phyloP scores from a whole-genome alignment of 2,888 invertebrate species.

The Phytoseiulus persimilis region DNA sequence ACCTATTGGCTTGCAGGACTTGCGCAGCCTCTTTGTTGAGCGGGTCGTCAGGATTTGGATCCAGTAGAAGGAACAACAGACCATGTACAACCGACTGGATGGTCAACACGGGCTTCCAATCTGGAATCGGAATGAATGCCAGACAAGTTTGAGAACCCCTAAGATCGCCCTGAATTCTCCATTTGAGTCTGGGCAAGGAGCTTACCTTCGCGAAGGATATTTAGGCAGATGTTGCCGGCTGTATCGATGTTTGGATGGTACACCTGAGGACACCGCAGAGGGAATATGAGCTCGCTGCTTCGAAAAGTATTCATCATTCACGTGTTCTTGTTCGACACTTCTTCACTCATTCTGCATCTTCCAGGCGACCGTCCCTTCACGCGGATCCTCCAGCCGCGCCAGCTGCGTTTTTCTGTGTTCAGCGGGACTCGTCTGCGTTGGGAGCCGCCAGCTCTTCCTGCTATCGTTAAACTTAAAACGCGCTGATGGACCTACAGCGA shows the following conservation, averaged over 20 bases:
- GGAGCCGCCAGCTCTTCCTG: no score
- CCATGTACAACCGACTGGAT: constrained; percentile 96
- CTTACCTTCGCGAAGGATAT: constrained; percentile 63
- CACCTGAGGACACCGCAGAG: constrained; percentile 57
- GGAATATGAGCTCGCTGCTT: neutral
- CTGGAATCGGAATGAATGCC: constrained; percentile 61
- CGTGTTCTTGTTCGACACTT: neutral
- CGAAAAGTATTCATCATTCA: no score
- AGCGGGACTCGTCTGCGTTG: no score
- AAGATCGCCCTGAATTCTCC: neutral
- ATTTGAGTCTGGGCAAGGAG: no score
- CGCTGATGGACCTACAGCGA: no score
- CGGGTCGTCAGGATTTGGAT: constrained; percentile 97
- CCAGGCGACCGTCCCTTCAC: no score
- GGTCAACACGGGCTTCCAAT: constrained; percentile 97
- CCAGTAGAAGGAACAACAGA: constrained; percentile 74
- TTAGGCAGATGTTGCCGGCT: constrained; percentile 93
- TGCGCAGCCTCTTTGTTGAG: constrained; percentile 97
- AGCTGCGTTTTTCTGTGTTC: no score
- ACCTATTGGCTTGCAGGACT: constrained; percentile 75
- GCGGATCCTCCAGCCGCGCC: no score
- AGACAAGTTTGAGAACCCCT: constrained; percentile 15
- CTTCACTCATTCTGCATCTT: no score
- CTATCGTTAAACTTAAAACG: no score
- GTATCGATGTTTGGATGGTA: constrained; percentile 98